Percentiles rank a stretch among this genome's conserved stretches.
These are phyloP conservation scores for Andrena bucephala DNA, from an alignment of 2,888 invertebrate genomes.

Conservation along the genomic window DNA sequence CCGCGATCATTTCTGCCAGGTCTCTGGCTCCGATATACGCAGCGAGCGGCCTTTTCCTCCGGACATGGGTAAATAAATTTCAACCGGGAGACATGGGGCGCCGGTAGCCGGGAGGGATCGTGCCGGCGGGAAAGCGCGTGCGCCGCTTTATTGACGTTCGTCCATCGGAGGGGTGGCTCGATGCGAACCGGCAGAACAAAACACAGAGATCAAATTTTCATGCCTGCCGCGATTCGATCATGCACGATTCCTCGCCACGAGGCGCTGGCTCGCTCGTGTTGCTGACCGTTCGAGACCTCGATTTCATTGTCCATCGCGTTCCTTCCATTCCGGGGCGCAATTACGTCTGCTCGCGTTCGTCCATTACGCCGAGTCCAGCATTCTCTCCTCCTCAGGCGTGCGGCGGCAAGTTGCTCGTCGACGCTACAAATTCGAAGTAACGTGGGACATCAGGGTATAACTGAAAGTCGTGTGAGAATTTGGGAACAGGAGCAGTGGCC, in stretches of 20 bases:
- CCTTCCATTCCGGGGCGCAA: neutral
- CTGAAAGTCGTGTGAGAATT: too few species aligned
- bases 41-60: neutral
- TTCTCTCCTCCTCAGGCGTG: neutral
- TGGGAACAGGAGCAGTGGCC: too few species aligned
- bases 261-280: neutral
- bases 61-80: slow-evolving; percentile 43
- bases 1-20: neutral
- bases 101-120: slow-evolving; percentile 48
- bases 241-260: slow-evolving; percentile 39
- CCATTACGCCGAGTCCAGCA: neutral
- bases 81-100: slow-evolving; percentile 40
- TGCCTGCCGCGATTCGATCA: slow-evolving; percentile 57
- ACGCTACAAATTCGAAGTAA: too few species aligned
- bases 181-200: slow-evolving; percentile 76
- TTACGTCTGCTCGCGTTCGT: neutral
- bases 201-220: slow-evolving; percentile 78
- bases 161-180: slow-evolving; percentile 70
- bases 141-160: slow-evolving; percentile 81
- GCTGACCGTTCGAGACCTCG: neutral
- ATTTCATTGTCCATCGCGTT: slow-evolving; percentile 8
- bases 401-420: too few species aligned
- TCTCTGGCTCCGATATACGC: neutral
- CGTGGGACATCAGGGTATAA: too few species aligned
- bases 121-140: slow-evolving; percentile 74